Percentiles rank a stretch among this genome's conserved stretches.
Conservation (phyloP, 2,797 vertebrate genomes). For the Stomatorhinus walkeri region DNA sequence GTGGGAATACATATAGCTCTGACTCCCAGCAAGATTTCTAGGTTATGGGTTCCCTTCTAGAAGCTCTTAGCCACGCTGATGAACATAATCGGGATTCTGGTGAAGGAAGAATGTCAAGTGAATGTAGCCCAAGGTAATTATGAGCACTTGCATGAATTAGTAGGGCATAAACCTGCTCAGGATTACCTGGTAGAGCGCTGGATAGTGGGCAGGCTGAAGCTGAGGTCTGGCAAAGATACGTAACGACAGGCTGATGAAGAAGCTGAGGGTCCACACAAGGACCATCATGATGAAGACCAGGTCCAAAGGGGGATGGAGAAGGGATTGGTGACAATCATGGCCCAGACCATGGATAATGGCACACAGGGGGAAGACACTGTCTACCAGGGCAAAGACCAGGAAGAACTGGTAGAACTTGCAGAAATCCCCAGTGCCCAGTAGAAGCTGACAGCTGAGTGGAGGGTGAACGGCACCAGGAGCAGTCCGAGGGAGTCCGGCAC, state of each 20-base stretch:
- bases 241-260: conserved; percentile 61
- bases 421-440: conserved; percentile 59
- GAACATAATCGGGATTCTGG: conserved; percentile 60
- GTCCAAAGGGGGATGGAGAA: conserved; percentile 55
- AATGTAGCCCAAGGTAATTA: conserved; percentile 62
- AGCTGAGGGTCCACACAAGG: conserved; percentile 60
- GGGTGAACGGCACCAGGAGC: conserved; percentile 61
- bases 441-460: conserved; percentile 54
- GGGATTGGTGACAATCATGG: conserved; percentile 62
- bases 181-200: conserved; percentile 59
- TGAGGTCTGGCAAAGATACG: conserved; percentile 59
- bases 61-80: conserved; percentile 48
- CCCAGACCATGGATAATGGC: conserved; percentile 60
- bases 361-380: conserved; percentile 66
- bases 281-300: conserved; percentile 55
- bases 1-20: neutral
- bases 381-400: conserved; percentile 61
- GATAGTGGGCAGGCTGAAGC: conserved; percentile 58
- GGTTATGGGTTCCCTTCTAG: conserved; percentile 28
- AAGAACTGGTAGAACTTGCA: conserved; percentile 72
- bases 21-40: neutral
- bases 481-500: conserved; percentile 63
- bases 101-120: conserved; percentile 61
- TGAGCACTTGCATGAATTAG: conserved; percentile 60
- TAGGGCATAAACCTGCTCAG: conserved; percentile 63